Evolutionary conservation across 1,140 invertebrate genomes (phyloP).

Genomic region (Cheumatopsyche charites): DNA sequence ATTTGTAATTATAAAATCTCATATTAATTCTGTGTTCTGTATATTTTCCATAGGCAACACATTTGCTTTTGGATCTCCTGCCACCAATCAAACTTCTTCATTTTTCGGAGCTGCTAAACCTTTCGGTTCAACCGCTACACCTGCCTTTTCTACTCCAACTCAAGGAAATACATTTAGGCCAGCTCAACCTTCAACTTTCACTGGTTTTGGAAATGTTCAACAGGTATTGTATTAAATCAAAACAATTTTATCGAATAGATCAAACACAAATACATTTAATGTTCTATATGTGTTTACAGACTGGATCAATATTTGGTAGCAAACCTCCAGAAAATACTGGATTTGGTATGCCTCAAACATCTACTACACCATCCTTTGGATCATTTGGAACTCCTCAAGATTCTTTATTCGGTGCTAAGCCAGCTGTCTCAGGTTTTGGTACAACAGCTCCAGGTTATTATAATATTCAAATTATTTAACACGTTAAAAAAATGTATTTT

Average conservation of each 20-base stretch:
- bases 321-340: conserved; percentile 56
- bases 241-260: conserved; percentile 10
- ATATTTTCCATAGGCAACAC: conserved; percentile 47
- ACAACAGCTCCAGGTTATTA: conserved; percentile 52
- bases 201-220: conserved; percentile 50
- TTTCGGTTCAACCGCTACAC: conserved; percentile 61
- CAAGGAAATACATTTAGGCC: conserved; percentile 50
- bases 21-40: background rate
- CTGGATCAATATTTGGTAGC: conserved; percentile 58
- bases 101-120: conserved; percentile 62
- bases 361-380: conserved; percentile 58
- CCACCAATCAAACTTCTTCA: conserved; percentile 53
- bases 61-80: conserved; percentile 58
- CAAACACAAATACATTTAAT: background rate
- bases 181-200: conserved; percentile 52
- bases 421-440: conserved; percentile 54
- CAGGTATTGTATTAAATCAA: conserved; percentile 27
- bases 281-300: conserved; percentile 19
- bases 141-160: conserved; percentile 56
- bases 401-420: conserved; percentile 50
- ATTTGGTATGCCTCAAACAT: conserved; percentile 61
- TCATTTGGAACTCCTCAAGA: conserved; percentile 50
- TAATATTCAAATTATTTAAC: no score
- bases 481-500: conserved; percentile 49
- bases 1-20: background rate